Base-by-base conservation (phyloP, 2,888 invertebrate species). In the Polyploca ridens region DNA sequence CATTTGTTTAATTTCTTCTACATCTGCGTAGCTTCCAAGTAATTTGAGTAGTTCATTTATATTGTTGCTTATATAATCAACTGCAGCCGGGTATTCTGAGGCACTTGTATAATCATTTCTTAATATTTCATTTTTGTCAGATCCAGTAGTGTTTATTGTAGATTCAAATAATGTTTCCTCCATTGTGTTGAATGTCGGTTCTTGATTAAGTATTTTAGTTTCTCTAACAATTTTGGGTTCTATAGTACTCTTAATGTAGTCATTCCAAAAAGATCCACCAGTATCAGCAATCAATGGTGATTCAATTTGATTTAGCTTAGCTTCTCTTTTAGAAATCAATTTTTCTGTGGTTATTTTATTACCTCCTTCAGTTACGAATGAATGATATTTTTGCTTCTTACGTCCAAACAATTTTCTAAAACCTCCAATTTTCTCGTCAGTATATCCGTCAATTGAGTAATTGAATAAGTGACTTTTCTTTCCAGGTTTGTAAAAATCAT, bases 201-300 rank as follows among this genome's bases (percentile, higher is more conserved):
- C 49, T 49, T 10, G 3, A 38, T n/a, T 19, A 0, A 35, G n/a
- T 59, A 3, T 41, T 33, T 61, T 61, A 1, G 61, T 61, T 41
- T 61, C 61, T 61, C 11, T 27, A 13, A 27, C 13, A 1, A 10
- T 16, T 6, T 27, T 61, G 0, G 61, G 65, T 65, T 71, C 67
- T 33, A 64, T 65, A 7, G 69, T 75, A 19, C 58, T 72, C 66
- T 77, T 81, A 33, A 87, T 54, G 62, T 84, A 84, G 49, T 86
- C 78, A 67, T 77, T 68, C 87, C 86, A 86, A 66, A 85, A 85
- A 0, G 74, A 69, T 4, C 81, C 86, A 14, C 82, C 79, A 0
- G 77, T 71, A 61, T 86, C 83, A 3, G 84, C 70, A 58, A 80
- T 79, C 33, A 85, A 69, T 0, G 86, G 83, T 0, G 73, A 70